Percentiles rank a stretch among this genome's conserved stretches.
Conservation (phyloP, 37 sponge, comb jelly and placozoan genomes). For the Bolinopsis microptera region DNA sequence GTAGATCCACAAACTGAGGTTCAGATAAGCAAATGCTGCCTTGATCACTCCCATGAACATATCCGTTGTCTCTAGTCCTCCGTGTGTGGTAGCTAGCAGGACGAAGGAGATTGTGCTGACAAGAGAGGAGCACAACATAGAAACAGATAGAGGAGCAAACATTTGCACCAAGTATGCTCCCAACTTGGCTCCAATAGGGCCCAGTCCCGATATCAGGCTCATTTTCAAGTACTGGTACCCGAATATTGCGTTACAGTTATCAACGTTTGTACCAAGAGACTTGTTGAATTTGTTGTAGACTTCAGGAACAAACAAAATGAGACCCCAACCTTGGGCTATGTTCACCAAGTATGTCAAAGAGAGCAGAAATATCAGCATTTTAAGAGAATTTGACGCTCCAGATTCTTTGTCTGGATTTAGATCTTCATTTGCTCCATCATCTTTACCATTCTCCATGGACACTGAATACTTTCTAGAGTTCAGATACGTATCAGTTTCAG, state of each 20-base stretch:
- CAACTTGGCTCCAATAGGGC: not conserved
- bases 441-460: not conserved
- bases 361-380: not conserved
- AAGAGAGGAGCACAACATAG: not conserved
- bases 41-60: not conserved
- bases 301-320: not conserved
- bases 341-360: not conserved
- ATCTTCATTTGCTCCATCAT: not conserved
- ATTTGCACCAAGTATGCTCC: not conserved
- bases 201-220: not conserved
- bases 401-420: too few species aligned
- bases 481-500: not conserved
- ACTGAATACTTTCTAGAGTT: not conserved
- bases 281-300: not conserved
- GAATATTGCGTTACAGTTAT: not conserved
- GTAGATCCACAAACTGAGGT: not conserved
- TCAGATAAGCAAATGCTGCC: not conserved
- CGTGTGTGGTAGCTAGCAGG: not conserved
- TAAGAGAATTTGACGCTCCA: not conserved
- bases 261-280: not conserved
- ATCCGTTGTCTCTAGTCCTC: not conserved
- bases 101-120: not conserved
- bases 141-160: not conserved
- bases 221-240: not conserved
- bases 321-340: not conserved